Conservation (phyloP, 1,140 invertebrate genomes). For the Agrilus planipennis region DNA sequence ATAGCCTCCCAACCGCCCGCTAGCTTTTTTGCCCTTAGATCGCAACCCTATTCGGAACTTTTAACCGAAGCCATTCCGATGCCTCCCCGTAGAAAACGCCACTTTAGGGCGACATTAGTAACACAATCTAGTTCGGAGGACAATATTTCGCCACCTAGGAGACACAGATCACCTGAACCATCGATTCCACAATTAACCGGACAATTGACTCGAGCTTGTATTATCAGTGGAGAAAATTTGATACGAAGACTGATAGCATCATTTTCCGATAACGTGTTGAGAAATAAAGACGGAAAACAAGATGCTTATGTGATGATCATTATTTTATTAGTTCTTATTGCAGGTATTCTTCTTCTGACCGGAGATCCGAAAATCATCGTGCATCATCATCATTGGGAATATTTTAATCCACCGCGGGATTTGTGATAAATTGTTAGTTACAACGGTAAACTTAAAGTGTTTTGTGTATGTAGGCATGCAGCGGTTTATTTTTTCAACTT, state of each 20-base stretch:
- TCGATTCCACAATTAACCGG: slow-evolving; percentile 49
- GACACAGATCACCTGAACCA: slow-evolving; percentile 36
- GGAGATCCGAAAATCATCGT: slow-evolving; percentile 55
- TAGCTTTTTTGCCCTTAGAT: slow-evolving; percentile 31
- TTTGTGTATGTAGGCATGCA: too few relatives aligned
- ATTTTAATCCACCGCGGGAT: slow-evolving; percentile 59
- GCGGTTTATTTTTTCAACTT: too few relatives aligned
- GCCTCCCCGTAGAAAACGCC: slow-evolving; percentile 26
- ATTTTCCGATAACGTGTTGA: slow-evolving; percentile 39
- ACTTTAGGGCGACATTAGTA: slow-evolving; percentile 26
- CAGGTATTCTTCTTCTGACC: slow-evolving; percentile 56
- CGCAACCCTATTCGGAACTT: slow-evolving; percentile 36
- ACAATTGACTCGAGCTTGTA: slow-evolving; percentile 52
- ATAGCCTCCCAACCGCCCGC: slow-evolving; percentile 29
- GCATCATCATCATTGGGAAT: slow-evolving; percentile 73
- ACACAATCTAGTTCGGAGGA: slow-evolving; percentile 40
- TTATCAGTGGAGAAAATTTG: slow-evolving; percentile 46
- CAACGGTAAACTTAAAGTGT: too few relatives aligned
- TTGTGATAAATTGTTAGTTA: too few relatives aligned
- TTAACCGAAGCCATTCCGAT: slow-evolving; percentile 30
- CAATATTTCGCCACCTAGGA: slow-evolving; percentile 18
- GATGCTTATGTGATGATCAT: slow-evolving; percentile 61
- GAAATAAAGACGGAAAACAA: slow-evolving; percentile 47
- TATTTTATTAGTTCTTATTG: slow-evolving; percentile 60
- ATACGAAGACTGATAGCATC: slow-evolving; percentile 52